A percentile compares a stretch with the other conserved stretches of the same genome.
Conservation (phyloP, 2,888 invertebrate species). For the Nymphalis c-album region DNA sequence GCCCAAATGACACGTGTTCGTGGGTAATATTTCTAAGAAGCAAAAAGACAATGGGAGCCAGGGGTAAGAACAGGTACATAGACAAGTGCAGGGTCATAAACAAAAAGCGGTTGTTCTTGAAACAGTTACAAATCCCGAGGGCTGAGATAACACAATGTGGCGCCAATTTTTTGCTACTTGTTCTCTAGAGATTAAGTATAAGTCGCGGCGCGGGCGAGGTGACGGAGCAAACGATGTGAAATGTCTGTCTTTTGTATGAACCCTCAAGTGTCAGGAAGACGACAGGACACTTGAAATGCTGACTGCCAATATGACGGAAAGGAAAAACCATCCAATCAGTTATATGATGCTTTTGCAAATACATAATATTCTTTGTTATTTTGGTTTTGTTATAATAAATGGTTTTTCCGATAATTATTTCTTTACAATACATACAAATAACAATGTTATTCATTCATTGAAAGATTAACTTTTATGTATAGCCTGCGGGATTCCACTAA, state of each 20-base stretch:
- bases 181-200: constrained; percentile 54
- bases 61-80: constrained; percentile 58
- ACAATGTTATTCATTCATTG: background rate
- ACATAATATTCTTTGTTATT: background rate
- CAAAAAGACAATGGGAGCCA: constrained; percentile 50
- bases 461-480: constrained; percentile 36
- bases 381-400: background rate
- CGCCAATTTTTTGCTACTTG: constrained; percentile 72
- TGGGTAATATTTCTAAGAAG: constrained; percentile 59
- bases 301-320: constrained; percentile 43
- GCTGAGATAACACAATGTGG: constrained; percentile 61
- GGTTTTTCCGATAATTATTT: background rate
- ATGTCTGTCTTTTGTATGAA: constrained; percentile 74
- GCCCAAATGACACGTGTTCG: constrained; percentile 57
- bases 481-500: constrained; percentile 13
- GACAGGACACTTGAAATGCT: constrained; percentile 47
- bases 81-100: constrained; percentile 56
- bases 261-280: constrained; percentile 51
- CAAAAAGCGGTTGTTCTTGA: constrained; percentile 57
- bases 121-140: constrained; percentile 59
- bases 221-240: constrained; percentile 74
- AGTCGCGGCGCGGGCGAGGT: constrained; percentile 53
- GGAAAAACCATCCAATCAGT: too few species aligned
- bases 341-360: too few species aligned
- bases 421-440: background rate